phyloP scores from a whole-genome alignment of 1,140 invertebrate genomes.

The Drosophila eugracilis region DNA sequence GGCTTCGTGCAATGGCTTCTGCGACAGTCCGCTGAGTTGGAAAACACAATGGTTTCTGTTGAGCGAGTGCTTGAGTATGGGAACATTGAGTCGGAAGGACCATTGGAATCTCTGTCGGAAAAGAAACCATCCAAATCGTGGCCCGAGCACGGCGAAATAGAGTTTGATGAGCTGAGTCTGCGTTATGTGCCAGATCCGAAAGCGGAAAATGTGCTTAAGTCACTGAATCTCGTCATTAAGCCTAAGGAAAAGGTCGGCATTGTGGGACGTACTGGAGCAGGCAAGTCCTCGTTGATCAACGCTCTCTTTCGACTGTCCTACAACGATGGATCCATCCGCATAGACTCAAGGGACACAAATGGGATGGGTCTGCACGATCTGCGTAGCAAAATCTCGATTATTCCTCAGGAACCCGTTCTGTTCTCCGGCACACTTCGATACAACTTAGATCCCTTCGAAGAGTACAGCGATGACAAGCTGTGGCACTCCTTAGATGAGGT shows the following conservation, averaged over 20 bases:
- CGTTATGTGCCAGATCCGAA: constrained; percentile 89
- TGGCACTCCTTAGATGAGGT: constrained; percentile 92
- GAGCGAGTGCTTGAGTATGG: constrained; percentile 92
- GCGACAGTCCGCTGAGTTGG: constrained; percentile 92
- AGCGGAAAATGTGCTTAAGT: constrained; percentile 87
- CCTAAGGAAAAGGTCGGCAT: constrained; percentile 89
- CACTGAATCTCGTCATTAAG: constrained; percentile 87
- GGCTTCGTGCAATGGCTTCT: constrained; percentile 94
- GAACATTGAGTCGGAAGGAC: constrained; percentile 89
- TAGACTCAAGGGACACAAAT: constrained; percentile 89
- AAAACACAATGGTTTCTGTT: constrained; percentile 93
- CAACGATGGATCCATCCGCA: constrained; percentile 89
- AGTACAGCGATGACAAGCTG: constrained; percentile 90
- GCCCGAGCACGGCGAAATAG: constrained; percentile 89
- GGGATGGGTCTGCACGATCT: constrained; percentile 89
- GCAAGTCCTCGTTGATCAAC: constrained; percentile 94
- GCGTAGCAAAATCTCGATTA: constrained; percentile 93
- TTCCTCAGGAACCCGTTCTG: constrained; percentile 95
- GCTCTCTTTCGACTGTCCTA: constrained; percentile 91
- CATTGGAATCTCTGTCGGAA: constrained; percentile 86
- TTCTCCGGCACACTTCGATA: constrained; percentile 92
- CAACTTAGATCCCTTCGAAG: constrained; percentile 93
- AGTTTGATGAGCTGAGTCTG: constrained; percentile 88
- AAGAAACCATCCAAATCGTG: constrained; percentile 89
- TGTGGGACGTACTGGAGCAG: constrained; percentile 95